Evolutionary conservation across 1,140 invertebrate species (phyloP), one percentile per base, ranked within the genome.

Genomic region (Drosophila saltans): DNA sequence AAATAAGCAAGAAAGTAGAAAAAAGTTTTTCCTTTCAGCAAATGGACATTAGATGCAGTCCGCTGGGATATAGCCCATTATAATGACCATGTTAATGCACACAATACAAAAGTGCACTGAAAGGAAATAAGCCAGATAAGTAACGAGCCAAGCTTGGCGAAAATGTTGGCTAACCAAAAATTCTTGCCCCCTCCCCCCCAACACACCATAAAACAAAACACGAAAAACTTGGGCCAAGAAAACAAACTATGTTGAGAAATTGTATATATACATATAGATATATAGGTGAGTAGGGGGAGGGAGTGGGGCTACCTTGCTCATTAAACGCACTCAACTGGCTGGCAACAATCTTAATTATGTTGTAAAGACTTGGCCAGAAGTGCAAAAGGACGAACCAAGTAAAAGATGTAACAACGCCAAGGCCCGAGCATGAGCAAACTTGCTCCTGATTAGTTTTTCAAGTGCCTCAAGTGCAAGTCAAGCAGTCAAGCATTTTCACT

Each of bases 51-150:
- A 85, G 75, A 69, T 71, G 81, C 81, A 80, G 69, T 59, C 63
- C 40, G 33, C 72, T 58, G 66, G 80, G 72, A 66, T 61, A 66
- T 80, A 78, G 79, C 63, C 64, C 59, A 45, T 73, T 76, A 89
- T 89, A 89, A 89, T 89, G 84, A 90, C 84, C 84, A 89, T 89
- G 80, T 89, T 89, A 89, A 89, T 89, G 84, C 81, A 67, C 45
- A 52, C 74, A 84, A 76, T 82, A 89, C 84, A 89, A 80, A 89
- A 89, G 84, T 88, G 84, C 84, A 89, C 81, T 90, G 84, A 90
- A 90, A 88, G 84, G 84, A 88, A 90, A 90, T 81, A 81, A 89
- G 85, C 84, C 78, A 89, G 85, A 89, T 90, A 89, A 89, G 85
- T 84, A 89, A 90, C 78, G 84, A 90, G 74, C 63, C 66, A 75